Evolutionary conservation across 2,888 invertebrate genomes (phyloP), one percentile per base, ranked within the genome.

Genomic region (Drosophila cognata): DNA sequence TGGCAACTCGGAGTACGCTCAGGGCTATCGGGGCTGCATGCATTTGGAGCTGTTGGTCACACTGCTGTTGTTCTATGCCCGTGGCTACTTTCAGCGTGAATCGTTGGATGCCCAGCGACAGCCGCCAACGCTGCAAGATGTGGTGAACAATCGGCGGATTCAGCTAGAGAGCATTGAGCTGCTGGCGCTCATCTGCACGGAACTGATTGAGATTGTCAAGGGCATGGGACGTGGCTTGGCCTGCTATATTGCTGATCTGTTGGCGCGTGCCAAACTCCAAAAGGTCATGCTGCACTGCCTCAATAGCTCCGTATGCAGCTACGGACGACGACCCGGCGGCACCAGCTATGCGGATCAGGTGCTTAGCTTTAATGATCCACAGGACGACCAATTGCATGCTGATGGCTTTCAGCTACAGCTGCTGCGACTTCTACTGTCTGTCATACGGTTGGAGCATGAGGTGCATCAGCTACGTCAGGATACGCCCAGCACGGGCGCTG

Each of bases 201-300:
- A 97, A 91, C 92, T 97, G 33, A 95, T 96, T 61, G 94, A 94
- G 36, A 95, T 97, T 63, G 96, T 97, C 21, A 95, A 95, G 74
- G 96, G 96, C 81, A 96, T 96, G 92, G 96, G 96, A 0, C 96
- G 95, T 89, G 93, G 96, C 2, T 95, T 97, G 89, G 95, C 96
- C 16, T 96, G 95, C 83, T 97, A 96, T 91, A 95, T 96, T 74
- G 95, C 95, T 18, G 97, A 97, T 92, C 93, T 96, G 81, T 93
- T 97, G 88, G 94, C 94, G 4, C 95, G 96, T 75, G 96, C 97
- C 88, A 97, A 97, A 93, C 94, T 98, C 56, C 97, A 98, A 92
- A 97, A 97, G 73, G 96, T 97, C 31, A 94, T 97, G 55, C 94
- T 98, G 57, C 97, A 97, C 91, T 96, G 97, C 90, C 94, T 97